phyloP scores from a whole-genome alignment of 2,113 vertebrate species.

The Gobius niger region DNA sequence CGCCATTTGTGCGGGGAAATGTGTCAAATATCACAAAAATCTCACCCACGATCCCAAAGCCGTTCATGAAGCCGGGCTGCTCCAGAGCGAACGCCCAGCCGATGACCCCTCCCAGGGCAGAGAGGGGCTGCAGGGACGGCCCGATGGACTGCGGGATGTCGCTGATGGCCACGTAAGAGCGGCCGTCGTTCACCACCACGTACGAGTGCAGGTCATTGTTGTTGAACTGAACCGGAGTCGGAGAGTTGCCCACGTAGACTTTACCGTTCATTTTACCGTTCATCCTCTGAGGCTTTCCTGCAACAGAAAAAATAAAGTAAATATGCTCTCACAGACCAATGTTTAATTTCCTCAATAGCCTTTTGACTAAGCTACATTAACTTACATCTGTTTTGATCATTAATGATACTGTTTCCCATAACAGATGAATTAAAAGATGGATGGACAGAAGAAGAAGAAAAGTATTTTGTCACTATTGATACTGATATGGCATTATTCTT shows the following conservation, averaged over 20 bases:
- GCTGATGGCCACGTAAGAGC: conserved; percentile 94
- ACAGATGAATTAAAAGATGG: too few relatives aligned
- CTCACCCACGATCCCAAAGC: conserved; percentile 90
- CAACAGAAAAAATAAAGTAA: conserved; percentile 4
- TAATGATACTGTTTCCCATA: too few relatives aligned
- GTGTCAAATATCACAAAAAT: conserved; percentile 11
- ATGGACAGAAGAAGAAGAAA: too few relatives aligned
- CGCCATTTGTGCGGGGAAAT: neutral
- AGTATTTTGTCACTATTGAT: too few relatives aligned
- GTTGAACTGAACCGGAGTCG: conserved; percentile 75
- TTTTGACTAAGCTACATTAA: too few relatives aligned
- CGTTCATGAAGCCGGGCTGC: conserved; percentile 88
- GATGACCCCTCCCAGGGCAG: conserved; percentile 86
- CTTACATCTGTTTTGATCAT: too few relatives aligned
- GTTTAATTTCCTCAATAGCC: too few relatives aligned
- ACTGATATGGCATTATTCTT: too few relatives aligned
- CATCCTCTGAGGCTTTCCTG: conserved; percentile 93
- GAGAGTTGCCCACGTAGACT: conserved; percentile 83
- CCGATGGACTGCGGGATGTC: conserved; percentile 83
- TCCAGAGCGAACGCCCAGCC: conserved; percentile 97
- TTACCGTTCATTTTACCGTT: conserved; percentile 90
- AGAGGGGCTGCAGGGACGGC: conserved; percentile 86
- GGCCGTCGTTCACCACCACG: conserved; percentile 91
- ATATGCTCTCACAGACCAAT: neutral
- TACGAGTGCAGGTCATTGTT: conserved; percentile 95